Conservation (phyloP, 2,888 invertebrate genomes). For the Entomobrya proxima region DNA sequence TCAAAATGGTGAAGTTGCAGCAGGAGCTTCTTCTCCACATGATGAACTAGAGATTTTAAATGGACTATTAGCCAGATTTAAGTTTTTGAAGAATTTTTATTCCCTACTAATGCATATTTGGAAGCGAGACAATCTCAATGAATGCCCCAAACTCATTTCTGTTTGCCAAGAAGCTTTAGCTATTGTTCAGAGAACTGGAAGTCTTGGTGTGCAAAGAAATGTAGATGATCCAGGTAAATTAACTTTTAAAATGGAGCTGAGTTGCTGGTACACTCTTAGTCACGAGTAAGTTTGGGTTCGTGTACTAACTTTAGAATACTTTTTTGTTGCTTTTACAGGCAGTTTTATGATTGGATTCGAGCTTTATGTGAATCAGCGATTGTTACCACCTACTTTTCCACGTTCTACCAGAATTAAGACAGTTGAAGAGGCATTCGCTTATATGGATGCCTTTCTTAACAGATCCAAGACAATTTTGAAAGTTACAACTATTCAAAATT, state of each 20-base stretch:
- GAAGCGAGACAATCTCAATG: slow-evolving; percentile 79
- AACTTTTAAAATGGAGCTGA: not conserved
- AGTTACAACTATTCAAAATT: slow-evolving; percentile 81
- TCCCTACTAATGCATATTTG: slow-evolving; percentile 78
- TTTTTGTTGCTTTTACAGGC: slow-evolving; percentile 62
- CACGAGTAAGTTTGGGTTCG: not conserved
- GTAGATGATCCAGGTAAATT: slow-evolving; percentile 74
- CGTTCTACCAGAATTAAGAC: slow-evolving; percentile 95
- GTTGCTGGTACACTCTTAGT: not conserved
- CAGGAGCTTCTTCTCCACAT: not conserved
- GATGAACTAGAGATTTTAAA: slow-evolving; percentile 76
- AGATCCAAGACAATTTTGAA: slow-evolving; percentile 88
- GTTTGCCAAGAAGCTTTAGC: slow-evolving; percentile 90
- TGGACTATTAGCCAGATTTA: slow-evolving; percentile 83
- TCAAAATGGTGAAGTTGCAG: slow-evolving; percentile 36
- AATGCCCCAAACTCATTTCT: slow-evolving; percentile 87
- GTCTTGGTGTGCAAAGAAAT: slow-evolving; percentile 84
- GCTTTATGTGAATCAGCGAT: slow-evolving; percentile 94
- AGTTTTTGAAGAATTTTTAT: slow-evolving; percentile 91
- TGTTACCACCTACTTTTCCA: slow-evolving; percentile 98
- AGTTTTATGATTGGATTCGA: slow-evolving; percentile 89
- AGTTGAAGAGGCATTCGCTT: slow-evolving; percentile 84
- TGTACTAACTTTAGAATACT: not conserved
- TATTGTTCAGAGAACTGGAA: slow-evolving; percentile 86
- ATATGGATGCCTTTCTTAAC: slow-evolving; percentile 86